Percentiles rank a stretch among this genome's conserved stretches.
Conservation (phyloP, 2,113 vertebrate species). For the Crypturellus undulatus region DNA sequence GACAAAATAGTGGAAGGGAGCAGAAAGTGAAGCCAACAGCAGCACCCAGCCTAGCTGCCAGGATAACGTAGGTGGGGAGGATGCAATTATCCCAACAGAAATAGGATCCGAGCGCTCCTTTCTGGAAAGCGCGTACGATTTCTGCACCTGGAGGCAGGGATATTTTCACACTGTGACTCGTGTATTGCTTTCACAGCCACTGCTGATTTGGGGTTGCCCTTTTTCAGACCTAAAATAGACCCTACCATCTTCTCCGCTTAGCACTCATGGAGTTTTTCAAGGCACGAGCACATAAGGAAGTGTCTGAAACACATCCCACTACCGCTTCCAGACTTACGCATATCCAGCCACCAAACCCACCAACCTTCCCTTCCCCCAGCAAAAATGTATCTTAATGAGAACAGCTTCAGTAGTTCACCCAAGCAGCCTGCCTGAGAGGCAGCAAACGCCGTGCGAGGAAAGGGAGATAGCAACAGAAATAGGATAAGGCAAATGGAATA, state of each 20-base stretch:
- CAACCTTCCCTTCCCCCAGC: neutral
- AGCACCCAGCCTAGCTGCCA: neutral
- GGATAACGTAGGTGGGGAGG: neutral
- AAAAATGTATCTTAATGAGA: neutral
- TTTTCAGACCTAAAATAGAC: neutral
- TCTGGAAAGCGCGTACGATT: neutral
- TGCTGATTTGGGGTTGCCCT: neutral
- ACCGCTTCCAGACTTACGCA: neutral
- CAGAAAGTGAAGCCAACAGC: neutral
- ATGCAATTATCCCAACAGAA: conserved; percentile 25
- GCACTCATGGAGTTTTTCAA: neutral
- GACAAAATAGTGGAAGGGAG: neutral
- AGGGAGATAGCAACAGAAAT: accelerated
- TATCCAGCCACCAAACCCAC: neutral
- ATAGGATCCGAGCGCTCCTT: neutral
- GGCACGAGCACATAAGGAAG: neutral
- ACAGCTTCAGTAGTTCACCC: accelerated
- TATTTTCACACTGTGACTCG: neutral
- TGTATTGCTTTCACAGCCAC: neutral
- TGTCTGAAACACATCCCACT: neutral
- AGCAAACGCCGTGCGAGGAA: accelerated
- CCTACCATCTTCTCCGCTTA: neutral
- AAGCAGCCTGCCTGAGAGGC: neutral
- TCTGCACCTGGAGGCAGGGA: neutral
- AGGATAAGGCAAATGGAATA: too few relatives aligned